phyloP scores from a whole-genome alignment of 2,888 invertebrate genomes.

The Catotricha subobsoleta region DNA sequence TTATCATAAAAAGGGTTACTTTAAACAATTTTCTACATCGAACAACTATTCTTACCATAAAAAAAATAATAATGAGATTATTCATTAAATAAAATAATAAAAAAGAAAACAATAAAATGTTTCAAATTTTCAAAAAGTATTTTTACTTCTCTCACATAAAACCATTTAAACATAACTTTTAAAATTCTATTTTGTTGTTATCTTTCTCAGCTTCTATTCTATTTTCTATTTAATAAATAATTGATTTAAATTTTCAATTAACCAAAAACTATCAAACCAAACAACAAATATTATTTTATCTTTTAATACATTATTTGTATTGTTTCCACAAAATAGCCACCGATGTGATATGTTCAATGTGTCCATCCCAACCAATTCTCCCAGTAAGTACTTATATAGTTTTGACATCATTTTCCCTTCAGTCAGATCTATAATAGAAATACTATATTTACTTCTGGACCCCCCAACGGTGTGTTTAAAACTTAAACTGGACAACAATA shows the following conservation, averaged over 20 bases:
- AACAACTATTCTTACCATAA: too few species aligned
- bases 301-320: conserved; percentile 3
- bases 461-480: conserved; percentile 2
- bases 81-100: too few species aligned
- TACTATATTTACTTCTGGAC: not conserved
- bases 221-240: not conserved
- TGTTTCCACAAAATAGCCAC: conserved; percentile 1
- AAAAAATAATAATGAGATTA: too few species aligned
- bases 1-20: too few species aligned
- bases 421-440: not conserved
- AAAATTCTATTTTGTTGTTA: too few species aligned
- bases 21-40: too few species aligned
- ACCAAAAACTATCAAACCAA: not conserved
- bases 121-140: too few species aligned
- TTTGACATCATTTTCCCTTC: not conserved
- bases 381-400: not conserved
- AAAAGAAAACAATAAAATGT: too few species aligned
- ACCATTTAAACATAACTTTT: too few species aligned
- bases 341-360: too few species aligned
- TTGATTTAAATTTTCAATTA: not conserved
- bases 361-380: not conserved
- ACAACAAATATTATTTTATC: conserved; percentile 1
- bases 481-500: conserved; percentile 2
- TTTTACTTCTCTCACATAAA: too few species aligned
- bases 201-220: too few species aligned